A percentile compares a stretch with the other conserved stretches of the same genome.
Evolutionary conservation across 2,888 invertebrate species (phyloP).

Genomic region (Brachycybe producta): DNA sequence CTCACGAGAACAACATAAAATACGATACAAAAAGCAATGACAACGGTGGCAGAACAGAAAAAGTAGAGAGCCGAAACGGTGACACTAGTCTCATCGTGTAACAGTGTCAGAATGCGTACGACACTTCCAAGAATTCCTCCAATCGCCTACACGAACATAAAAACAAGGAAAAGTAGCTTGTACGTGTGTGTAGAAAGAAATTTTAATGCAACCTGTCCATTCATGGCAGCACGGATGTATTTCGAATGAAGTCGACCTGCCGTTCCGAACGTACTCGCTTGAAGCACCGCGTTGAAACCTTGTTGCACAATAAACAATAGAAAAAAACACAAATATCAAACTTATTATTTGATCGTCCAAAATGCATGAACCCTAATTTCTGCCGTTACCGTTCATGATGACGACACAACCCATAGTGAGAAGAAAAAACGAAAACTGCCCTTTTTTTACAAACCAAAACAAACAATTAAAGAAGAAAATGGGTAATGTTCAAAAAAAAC

Average conservation of each 20-base stretch:
- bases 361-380: too few relatives aligned
- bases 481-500: background rate
- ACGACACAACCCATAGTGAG: constrained; percentile 66
- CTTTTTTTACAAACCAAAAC: constrained; percentile 35
- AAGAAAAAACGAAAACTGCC: constrained; percentile 69
- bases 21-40: constrained; percentile 31
- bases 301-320: constrained; percentile 36
- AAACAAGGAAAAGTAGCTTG: too few relatives aligned
- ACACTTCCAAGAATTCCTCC: constrained; percentile 82
- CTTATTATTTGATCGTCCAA: too few relatives aligned
- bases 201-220: constrained; percentile 40
- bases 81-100: constrained; percentile 62
- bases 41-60: constrained; percentile 60
- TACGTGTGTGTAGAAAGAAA: background rate
- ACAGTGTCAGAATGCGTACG: constrained; percentile 67
- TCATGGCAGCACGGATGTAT: constrained; percentile 59
- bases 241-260: constrained; percentile 72
- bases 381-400: constrained; percentile 48
- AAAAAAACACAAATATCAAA: background rate
- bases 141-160: constrained; percentile 63
- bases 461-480: background rate
- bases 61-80: constrained; percentile 80
- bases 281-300: constrained; percentile 74
- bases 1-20: background rate
- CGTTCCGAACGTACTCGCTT: constrained; percentile 72